Evolutionary conservation across 2,113 vertebrate genomes (phyloP).

Genomic region (Amblyornis subalaris): DNA sequence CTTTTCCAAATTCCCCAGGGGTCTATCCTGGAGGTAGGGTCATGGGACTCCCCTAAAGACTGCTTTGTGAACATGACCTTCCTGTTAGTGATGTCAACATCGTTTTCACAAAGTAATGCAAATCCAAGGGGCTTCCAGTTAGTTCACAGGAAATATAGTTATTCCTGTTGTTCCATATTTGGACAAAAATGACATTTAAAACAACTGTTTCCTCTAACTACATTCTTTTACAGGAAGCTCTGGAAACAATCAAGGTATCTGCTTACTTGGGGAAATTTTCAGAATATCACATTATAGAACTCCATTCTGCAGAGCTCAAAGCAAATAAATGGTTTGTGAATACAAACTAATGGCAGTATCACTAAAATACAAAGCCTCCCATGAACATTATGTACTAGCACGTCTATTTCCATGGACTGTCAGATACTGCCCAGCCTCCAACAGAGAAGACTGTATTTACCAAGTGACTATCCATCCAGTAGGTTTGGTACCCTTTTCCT

Average conservation of each 20-base stretch:
- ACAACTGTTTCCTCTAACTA: conserved; percentile 28
- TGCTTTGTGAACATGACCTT: conserved; percentile 27
- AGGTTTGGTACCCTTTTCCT: neutral
- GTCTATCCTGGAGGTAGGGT: conserved; percentile 46
- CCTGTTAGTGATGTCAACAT: conserved; percentile 8
- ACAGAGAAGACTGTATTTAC: neutral
- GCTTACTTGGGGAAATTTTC: conserved; percentile 41
- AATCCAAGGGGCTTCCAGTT: conserved; percentile 36
- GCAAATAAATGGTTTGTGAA: neutral
- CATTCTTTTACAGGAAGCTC: conserved; percentile 42
- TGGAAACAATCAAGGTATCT: conserved; percentile 29
- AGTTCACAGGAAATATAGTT: conserved; percentile 54
- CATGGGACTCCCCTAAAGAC: conserved; percentile 56
- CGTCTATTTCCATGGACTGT: neutral
- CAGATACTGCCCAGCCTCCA: neutral
- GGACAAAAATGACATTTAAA: conserved; percentile 49
- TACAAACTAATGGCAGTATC: neutral
- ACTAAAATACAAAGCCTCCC: neutral
- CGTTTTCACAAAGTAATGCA: conserved; percentile 20
- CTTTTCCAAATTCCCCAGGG: conserved; percentile 1
- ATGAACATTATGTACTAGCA: neutral
- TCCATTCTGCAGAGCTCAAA: neutral
- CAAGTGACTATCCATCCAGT: neutral
- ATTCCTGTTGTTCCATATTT: conserved; percentile 57
- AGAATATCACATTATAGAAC: neutral